Evolutionary conservation across 2,888 invertebrate genomes (phyloP), one percentile per base, ranked within the genome.

Genomic region (Eurois occulta): DNA sequence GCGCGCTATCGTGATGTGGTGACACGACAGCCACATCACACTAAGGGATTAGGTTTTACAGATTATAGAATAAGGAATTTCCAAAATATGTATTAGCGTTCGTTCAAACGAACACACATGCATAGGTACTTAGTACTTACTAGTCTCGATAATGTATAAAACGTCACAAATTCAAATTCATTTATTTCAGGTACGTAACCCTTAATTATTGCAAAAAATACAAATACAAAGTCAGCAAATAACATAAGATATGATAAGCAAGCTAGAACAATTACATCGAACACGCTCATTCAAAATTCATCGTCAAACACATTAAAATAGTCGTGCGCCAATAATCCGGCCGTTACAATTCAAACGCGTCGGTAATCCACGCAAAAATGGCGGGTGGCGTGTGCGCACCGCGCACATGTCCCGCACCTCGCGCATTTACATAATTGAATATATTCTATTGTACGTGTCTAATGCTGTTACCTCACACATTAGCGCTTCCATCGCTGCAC

Each of bases 371-470:
- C 82, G 86, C 88, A 87, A 92, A 93, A 89, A 93, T 92, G 92
- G 92, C 91, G 87, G 88, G 65, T 69, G 90, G 91, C 94, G 94
- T 93, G 92, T 86, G 94, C 94, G 94, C 95, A 91, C 92, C 91
- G 90, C 91, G 90, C 94, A 94, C 93, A 94, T 94, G 95, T 88
- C 90, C 83, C 88, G 84, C 86, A 85, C 89, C 84, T 81, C 89
- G 88, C 87, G 87, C 91, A 94, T 95, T 95, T 94, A 89, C 95
- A 95, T 95, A 94, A 95, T 94, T 93, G 91, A 94, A 94, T 94
- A 94, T 94, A 94, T 93, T 93, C 94, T 90, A 95, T 96, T 96
- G 95, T 96, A 92, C 93, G 94, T 91, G 90, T 88, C 89, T 95
- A 95, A 96, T 96, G 94, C 93, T 92, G 91, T 95, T 94, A 95